Evolutionary conservation across 2,113 vertebrate genomes (phyloP).

Genomic region (Elephantulus edwardii): DNA sequence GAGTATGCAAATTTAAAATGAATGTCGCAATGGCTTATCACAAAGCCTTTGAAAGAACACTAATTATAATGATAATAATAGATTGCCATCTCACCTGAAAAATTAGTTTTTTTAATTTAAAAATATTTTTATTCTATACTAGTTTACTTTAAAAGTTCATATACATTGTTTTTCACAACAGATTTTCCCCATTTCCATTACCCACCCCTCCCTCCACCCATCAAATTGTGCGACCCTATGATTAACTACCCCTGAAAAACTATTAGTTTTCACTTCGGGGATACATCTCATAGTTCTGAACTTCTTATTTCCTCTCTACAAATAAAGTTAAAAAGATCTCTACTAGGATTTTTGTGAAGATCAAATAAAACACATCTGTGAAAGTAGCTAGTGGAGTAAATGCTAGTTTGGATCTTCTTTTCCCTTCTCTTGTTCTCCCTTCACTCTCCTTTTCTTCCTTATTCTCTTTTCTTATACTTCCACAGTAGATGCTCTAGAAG

Average conservation of each 20-base stretch:
- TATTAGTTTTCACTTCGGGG: not conserved
- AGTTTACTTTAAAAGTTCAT: no score
- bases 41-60: conserved; percentile 16
- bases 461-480: not conserved
- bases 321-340: not conserved
- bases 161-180: no score
- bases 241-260: not conserved
- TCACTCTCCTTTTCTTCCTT: not conserved
- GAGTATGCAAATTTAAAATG: conserved; percentile 38
- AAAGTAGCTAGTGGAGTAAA: not conserved
- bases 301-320: not conserved
- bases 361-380: conserved; percentile 3
- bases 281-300: not conserved
- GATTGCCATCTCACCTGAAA: not conserved
- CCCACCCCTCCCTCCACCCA: no score
- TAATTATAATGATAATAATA: not conserved
- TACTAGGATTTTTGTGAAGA: not conserved
- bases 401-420: not conserved
- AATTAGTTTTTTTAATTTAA: no score
- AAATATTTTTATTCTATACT: no score
- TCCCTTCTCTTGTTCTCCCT: not conserved
- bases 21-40: not conserved
- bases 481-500: not conserved
- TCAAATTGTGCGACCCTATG: no score
- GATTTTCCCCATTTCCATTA: no score